These are phyloP conservation scores for Diadromus collaris DNA, from an alignment of 2,888 invertebrate species.

Conservation along the genomic window DNA sequence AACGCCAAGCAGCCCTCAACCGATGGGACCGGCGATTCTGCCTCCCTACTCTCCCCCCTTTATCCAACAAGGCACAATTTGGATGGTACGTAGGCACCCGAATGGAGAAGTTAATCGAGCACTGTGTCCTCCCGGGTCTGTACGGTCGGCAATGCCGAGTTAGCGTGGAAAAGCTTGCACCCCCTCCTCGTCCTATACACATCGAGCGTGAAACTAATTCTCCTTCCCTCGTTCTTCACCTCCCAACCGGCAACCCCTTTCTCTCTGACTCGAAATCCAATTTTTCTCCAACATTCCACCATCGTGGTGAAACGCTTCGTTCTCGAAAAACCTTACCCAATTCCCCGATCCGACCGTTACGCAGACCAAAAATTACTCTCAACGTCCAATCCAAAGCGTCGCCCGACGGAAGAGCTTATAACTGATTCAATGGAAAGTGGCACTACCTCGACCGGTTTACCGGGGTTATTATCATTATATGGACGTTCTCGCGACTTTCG, in stretches of 20 bases:
- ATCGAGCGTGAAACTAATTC: conserved; percentile 14
- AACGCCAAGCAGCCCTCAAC: conserved; percentile 36
- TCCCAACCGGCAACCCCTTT: too few relatives aligned
- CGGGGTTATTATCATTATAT: conserved; percentile 70
- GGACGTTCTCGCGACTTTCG: not conserved
- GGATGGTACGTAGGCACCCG: conserved; percentile 17
- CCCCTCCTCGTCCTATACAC: not conserved
- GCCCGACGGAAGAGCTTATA: conserved; percentile 45
- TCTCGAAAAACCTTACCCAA: not conserved
- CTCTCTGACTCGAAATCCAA: conserved; percentile 1
- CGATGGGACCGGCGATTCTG: conserved; percentile 5
- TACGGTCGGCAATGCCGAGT: conserved; percentile 61
- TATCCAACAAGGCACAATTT: conserved; percentile 43
- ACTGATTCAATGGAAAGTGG: conserved; percentile 73
- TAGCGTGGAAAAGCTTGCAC: conserved; percentile 52
- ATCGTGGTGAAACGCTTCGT: not conserved
- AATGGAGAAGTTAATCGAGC: conserved; percentile 70
- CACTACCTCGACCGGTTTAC: conserved; percentile 71
- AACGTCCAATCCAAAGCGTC: conserved; percentile 1
- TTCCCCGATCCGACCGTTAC: not conserved
- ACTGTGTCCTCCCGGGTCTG: conserved; percentile 64
- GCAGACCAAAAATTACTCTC: conserved; percentile 61
- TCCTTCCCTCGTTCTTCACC: conserved; percentile 8
- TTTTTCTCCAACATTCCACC: conserved; percentile 2
- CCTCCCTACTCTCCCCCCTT: not conserved